phyloP scores from a whole-genome alignment of 2,888 invertebrate species.

The Phania funesta region DNA sequence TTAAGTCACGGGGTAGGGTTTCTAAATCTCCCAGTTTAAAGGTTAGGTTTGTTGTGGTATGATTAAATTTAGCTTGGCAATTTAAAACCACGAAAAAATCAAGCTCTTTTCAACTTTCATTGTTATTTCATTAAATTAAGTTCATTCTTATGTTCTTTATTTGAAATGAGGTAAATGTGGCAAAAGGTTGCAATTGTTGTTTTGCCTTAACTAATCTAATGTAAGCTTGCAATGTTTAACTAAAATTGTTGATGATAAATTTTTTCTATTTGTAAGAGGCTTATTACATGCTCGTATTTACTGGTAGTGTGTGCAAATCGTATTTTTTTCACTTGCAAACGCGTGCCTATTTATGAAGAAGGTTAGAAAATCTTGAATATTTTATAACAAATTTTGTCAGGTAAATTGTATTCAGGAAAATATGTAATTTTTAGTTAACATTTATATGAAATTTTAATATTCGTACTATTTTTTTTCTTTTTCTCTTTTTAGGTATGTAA shows the following conservation, averaged over 20 bases:
- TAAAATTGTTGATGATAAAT: neutral
- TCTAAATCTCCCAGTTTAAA: neutral
- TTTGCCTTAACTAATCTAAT: conserved; percentile 10
- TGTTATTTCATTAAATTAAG: conserved; percentile 14
- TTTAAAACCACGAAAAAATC: neutral
- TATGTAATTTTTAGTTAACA: too few relatives aligned
- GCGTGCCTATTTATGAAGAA: neutral
- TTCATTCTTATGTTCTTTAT: conserved; percentile 4
- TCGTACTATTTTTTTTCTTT: too few relatives aligned
- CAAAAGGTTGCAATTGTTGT: neutral
- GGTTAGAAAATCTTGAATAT: too few relatives aligned
- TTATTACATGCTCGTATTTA: neutral
- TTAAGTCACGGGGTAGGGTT: too few relatives aligned
- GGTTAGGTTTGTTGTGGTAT: too few relatives aligned
- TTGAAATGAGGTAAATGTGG: conserved; percentile 30
- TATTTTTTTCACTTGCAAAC: neutral
- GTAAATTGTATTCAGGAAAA: too few relatives aligned
- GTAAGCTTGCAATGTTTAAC: conserved; percentile 10
- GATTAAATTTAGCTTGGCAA: neutral
- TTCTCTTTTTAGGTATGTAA: too few relatives aligned
- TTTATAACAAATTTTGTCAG: too few relatives aligned
- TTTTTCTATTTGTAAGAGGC: neutral
- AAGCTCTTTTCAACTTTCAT: neutral
- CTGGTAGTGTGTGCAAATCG: neutral
- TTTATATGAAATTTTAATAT: too few relatives aligned